Percentiles rank a stretch among this genome's conserved stretches.
phyloP scores from a whole-genome alignment of 2,797 vertebrate genomes.

The Garrulus glandarius region DNA sequence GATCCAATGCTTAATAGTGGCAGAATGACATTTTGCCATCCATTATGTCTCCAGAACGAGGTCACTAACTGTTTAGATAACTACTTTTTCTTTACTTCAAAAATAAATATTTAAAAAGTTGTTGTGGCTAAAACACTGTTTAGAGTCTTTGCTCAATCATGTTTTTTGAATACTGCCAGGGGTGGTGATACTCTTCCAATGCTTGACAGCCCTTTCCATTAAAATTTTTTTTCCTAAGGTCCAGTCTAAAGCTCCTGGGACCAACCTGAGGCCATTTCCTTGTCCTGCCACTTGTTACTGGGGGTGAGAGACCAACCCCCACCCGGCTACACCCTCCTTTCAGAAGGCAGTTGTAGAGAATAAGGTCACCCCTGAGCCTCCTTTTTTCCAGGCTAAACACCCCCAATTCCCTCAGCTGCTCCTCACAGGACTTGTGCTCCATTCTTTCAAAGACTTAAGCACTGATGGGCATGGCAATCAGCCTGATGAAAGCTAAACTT shows the following conservation, averaged over 20 bases:
- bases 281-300: background rate
- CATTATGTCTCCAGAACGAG: background rate
- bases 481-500: background rate
- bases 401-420: background rate
- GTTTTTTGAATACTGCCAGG: background rate
- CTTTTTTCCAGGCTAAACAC: background rate
- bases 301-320: background rate
- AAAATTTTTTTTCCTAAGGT: background rate
- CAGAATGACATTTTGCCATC: background rate
- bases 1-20: background rate
- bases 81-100: background rate
- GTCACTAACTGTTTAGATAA: background rate
- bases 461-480: background rate
- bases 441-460: background rate
- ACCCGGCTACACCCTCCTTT: fast-evolving
- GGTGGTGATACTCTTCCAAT: background rate
- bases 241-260: background rate
- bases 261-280: background rate
- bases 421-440: background rate
- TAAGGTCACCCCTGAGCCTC: background rate
- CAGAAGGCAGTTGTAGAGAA: background rate
- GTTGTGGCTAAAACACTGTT: background rate
- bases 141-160: background rate
- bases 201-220: background rate
- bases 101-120: no score